A percentile compares a stretch with the other conserved stretches of the same genome.
Conservation (phyloP, 2,797 vertebrate genomes). For the Amblyraja radiata region DNA sequence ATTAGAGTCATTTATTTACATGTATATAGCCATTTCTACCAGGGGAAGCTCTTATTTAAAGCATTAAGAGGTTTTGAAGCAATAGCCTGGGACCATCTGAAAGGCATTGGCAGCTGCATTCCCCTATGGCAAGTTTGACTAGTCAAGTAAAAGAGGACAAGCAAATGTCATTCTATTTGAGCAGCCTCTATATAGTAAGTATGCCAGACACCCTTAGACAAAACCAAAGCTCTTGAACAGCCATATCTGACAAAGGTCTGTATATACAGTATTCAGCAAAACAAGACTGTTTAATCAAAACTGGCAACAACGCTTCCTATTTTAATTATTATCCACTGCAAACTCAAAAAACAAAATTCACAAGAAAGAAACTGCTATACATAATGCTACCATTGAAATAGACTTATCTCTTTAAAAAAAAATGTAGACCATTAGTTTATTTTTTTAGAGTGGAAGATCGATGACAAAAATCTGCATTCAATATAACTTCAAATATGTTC, state of each 20-base stretch:
- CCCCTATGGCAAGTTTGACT: neutral
- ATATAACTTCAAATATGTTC: neutral
- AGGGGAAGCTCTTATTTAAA: constrained; percentile 21
- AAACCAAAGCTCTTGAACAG: constrained; percentile 5
- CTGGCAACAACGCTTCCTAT: neutral
- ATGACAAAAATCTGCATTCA: neutral
- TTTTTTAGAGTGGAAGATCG: neutral
- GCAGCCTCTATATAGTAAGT: neutral
- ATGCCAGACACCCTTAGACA: neutral
- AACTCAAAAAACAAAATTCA: neutral
- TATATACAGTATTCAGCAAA: neutral
- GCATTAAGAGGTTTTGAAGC: constrained; percentile 3
- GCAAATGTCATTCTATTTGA: neutral
- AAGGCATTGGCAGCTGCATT: constrained; percentile 8
- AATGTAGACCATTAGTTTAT: neutral
- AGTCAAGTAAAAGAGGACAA: constrained; percentile 31
- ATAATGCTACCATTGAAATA: neutral
- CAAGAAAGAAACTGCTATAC: neutral
- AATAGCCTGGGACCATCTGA: constrained; percentile 35
- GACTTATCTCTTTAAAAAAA: neutral
- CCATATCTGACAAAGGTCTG: neutral
- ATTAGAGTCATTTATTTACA: constrained; percentile 38
- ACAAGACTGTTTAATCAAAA: neutral
- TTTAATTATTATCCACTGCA: neutral
- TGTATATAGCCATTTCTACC: constrained; percentile 21